These are phyloP conservation scores for Delichon dasypus DNA, from an alignment of 2,797 vertebrate species.

Conservation along the genomic window DNA sequence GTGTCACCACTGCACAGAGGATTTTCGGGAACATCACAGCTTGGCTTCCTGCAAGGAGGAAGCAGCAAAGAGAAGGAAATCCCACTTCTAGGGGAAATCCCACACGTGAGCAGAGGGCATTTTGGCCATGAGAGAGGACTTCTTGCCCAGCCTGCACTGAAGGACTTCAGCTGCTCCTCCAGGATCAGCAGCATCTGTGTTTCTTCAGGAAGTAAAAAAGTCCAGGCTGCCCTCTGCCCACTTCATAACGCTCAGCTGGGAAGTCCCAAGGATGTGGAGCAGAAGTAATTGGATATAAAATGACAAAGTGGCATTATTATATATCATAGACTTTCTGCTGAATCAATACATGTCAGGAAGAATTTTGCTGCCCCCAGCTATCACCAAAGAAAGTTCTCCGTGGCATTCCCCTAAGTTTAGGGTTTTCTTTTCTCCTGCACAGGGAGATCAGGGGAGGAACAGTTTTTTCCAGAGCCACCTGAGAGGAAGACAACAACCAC, in stretches of 20 bases:
- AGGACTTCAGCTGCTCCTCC: not conserved
- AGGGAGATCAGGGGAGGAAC: not conserved
- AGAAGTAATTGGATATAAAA: slow-evolving; percentile 3
- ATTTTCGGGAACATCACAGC: not conserved
- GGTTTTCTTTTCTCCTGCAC: not conserved
- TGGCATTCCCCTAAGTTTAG: not conserved
- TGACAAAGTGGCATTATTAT: not conserved
- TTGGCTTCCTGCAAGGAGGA: not conserved
- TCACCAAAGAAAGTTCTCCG: not conserved
- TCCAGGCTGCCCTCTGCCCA: not conserved
- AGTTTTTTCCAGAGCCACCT: not conserved
- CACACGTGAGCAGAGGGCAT: not conserved
- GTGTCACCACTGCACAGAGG: not conserved
- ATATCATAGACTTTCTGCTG: not conserved
- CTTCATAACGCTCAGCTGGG: not conserved
- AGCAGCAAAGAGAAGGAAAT: not conserved
- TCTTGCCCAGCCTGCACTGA: not conserved
- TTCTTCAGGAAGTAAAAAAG: not conserved
- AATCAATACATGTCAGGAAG: not conserved
- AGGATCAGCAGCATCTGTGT: not conserved
- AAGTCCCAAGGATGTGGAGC: not conserved
- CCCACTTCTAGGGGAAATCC: not conserved
- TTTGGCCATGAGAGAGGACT: not conserved
- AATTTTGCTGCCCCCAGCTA: not conserved
- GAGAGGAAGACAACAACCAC: not conserved